Conservation (phyloP, 2,888 invertebrate genomes). For the Chymomyza procnemis region DNA sequence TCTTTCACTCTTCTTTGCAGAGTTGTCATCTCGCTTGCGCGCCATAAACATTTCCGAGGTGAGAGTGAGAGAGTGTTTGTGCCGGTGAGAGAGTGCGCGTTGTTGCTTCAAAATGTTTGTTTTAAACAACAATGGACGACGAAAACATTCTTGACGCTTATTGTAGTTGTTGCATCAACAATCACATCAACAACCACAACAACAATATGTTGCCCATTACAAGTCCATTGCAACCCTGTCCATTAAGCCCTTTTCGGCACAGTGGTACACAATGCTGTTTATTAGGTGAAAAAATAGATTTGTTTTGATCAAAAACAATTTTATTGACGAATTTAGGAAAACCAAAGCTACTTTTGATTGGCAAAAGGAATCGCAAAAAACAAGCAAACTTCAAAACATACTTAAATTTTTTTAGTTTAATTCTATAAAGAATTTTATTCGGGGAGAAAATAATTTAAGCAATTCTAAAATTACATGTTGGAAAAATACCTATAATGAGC, state of each 20-base stretch:
- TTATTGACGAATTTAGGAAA: too few relatives aligned
- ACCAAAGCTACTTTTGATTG: too few relatives aligned
- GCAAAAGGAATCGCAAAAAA: too few relatives aligned
- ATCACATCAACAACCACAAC: conserved; percentile 10
- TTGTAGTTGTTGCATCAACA: conserved; percentile 42
- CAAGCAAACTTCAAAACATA: too few relatives aligned
- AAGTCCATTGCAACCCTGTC: neutral
- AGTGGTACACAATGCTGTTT: conserved; percentile 24
- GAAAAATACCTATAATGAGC: too few relatives aligned
- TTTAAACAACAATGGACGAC: conserved; percentile 62
- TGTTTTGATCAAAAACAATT: too few relatives aligned
- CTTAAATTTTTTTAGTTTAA: too few relatives aligned
- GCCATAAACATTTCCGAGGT: conserved; percentile 46
- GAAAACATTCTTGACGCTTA: conserved; percentile 38
- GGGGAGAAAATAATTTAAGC: too few relatives aligned
- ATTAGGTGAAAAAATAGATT: too few relatives aligned
- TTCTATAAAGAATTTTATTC: too few relatives aligned
- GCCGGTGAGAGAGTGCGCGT: conserved; percentile 5
- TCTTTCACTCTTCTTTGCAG: neutral
- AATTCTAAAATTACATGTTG: too few relatives aligned
- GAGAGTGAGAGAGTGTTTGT: conserved; percentile 17
- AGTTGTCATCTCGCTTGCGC: conserved; percentile 4
- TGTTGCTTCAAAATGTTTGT: conserved; percentile 21
- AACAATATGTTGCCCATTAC: neutral
- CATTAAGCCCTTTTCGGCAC: conserved; percentile 11